Evolutionary conservation across 2,113 vertebrate genomes (phyloP).

Genomic region (Antechinus flavipes): DNA sequence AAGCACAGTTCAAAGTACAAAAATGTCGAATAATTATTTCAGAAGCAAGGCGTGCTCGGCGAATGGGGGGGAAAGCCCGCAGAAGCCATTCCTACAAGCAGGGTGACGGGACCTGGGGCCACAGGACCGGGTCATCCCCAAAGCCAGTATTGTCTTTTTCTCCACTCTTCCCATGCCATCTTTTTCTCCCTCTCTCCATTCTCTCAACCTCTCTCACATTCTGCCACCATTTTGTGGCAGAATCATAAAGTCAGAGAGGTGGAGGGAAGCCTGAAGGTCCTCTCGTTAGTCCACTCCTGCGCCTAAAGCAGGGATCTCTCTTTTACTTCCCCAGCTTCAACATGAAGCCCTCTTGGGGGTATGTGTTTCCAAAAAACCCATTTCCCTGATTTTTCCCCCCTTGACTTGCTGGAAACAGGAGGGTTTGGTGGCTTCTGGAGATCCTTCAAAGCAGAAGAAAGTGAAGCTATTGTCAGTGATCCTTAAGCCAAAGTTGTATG

Average conservation of each 20-base stretch:
- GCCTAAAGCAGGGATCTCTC: not conserved
- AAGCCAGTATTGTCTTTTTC: fast-evolving
- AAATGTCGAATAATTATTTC: slow-evolving; percentile 79
- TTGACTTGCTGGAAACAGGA: not conserved
- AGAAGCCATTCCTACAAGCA: slow-evolving; percentile 4
- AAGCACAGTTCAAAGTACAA: slow-evolving; percentile 79
- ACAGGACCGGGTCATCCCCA: fast-evolving
- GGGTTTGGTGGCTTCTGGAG: not conserved
- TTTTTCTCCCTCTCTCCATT: not conserved
- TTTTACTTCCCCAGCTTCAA: not conserved
- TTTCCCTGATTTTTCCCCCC: not conserved
- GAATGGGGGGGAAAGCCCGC: slow-evolving; percentile 55
- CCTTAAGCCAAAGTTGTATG: not conserved
- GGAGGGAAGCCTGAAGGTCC: not conserved
- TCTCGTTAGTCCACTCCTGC: fast-evolving
- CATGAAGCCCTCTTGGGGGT: not conserved
- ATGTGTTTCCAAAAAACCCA: not conserved
- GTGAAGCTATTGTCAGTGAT: not conserved
- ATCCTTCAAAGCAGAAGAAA: not conserved
- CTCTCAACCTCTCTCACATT: not conserved
- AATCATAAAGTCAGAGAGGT: not conserved
- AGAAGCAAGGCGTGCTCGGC: slow-evolving; percentile 66
- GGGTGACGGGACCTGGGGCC: not conserved
- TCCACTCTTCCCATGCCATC: not conserved
- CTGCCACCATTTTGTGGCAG: not conserved